Base-by-base conservation (phyloP, 2,888 invertebrate species). In the Bhutanitis thaidina region DNA sequence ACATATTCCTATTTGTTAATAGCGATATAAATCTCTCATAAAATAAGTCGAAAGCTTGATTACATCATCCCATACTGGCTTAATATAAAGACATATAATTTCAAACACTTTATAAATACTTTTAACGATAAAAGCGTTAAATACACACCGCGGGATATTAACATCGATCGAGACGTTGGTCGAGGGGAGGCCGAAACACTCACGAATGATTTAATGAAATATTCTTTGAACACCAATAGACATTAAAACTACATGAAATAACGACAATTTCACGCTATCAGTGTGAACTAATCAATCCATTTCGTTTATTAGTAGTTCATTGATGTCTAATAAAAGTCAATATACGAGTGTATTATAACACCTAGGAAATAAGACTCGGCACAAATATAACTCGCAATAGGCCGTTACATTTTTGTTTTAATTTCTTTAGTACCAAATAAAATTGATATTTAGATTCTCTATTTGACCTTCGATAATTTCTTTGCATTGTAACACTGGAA, bases 211-310 rank as follows among this genome's bases (percentile, higher is more conserved):
- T 9, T 43, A 54, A 52, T 54, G 25, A 52, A 43, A 49, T 49
- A 45, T 53, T 55, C 51, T 44, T 58, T 65, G 63, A 67, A 74
- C 70, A 71, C 62, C 72, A 52, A 77, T 60, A 70, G 61, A 71
- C 62, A 71, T 64, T 61, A 64, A 62, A 58, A 60, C 60, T 54
- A 59, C 45, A 32, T 12, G 7, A 25, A 35, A 43, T 34, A 7
- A 38, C 37, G 29, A 30, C 14, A 36, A 37, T 15, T 32, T 29
- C 9, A 38, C 43, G 36, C 49, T 37, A 15, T 15, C 38, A 43
- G 32, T 38, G 37, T 30, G 1, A 13, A 10, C 13, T 40, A 20
- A 27, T 34, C 1, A 27, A 27, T 27, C 20, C n/a, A n/a, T 20
- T 20, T 20, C 5, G 20, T 20, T 3, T 5, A 20, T 20, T 20